Conservation (phyloP, 2,888 invertebrate genomes). For the Dicycla oo region DNA sequence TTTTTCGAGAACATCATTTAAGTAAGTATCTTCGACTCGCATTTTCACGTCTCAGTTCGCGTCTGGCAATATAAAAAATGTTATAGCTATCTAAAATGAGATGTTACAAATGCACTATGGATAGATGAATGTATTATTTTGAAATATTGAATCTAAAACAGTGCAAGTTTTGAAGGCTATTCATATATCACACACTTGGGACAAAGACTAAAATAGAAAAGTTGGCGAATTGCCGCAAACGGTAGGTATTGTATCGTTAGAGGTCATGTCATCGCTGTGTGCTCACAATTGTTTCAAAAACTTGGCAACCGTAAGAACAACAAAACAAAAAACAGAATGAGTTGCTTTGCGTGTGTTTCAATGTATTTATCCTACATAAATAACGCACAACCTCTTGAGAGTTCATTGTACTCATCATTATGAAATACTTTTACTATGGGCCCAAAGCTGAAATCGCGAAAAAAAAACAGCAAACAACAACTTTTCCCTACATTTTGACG, state of each 20-base stretch:
- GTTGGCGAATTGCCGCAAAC: constrained; percentile 44
- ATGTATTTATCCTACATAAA: background rate
- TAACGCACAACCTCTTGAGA: too few species aligned
- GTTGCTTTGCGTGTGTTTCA: background rate
- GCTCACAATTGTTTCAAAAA: constrained; percentile 38
- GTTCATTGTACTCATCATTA: too few species aligned
- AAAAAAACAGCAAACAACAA: too few species aligned
- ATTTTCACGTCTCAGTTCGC: background rate
- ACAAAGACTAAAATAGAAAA: constrained; percentile 48
- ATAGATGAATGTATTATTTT: constrained; percentile 45
- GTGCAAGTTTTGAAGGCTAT: constrained; percentile 54
- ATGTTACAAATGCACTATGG: constrained; percentile 36
- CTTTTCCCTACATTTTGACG: too few species aligned
- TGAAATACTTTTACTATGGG: too few species aligned
- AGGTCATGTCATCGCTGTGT: constrained; percentile 46
- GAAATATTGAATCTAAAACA: constrained; percentile 57
- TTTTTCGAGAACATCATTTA: background rate
- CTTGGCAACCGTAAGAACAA: background rate
- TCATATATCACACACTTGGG: constrained; percentile 38
- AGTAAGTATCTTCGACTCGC: background rate
- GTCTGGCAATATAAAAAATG: constrained; percentile 1
- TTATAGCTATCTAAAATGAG: constrained; percentile 4
- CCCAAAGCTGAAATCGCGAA: too few species aligned
- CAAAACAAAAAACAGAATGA: background rate
- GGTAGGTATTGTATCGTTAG: constrained; percentile 12